These are phyloP conservation scores for Naso thynnoides DNA, from an alignment of 2,797 vertebrate genomes.

Conservation along the genomic window DNA sequence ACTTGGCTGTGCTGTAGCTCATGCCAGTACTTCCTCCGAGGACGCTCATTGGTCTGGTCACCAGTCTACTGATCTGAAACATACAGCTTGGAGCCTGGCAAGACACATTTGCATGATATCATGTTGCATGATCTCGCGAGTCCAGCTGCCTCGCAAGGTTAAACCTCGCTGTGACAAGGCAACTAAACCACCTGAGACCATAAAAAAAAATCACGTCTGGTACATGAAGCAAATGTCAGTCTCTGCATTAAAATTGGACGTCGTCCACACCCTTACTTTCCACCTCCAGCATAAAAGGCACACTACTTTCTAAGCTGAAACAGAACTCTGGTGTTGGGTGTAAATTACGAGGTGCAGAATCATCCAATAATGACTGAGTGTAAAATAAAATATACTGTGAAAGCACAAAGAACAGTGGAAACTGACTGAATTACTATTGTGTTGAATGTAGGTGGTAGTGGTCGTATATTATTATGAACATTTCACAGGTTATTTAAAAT, in stretches of 20 bases:
- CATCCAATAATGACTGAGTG: neutral
- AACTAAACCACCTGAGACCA: too few species aligned
- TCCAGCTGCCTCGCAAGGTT: too few species aligned
- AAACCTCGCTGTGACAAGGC: too few species aligned
- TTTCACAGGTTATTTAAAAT: conserved; percentile 35
- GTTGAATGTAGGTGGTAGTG: conserved; percentile 16
- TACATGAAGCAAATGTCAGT: too few species aligned
- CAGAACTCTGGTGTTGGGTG: neutral
- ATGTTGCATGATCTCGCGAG: too few species aligned
- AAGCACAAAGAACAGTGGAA: neutral
- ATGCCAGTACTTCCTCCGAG: too few species aligned
- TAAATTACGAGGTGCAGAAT: conserved; percentile 5
- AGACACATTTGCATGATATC: too few species aligned
- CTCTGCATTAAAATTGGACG: neutral
- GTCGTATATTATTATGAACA: conserved; percentile 18
- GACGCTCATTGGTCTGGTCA: too few species aligned
- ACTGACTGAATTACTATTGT: conserved; percentile 10
- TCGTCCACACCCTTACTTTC: neutral
- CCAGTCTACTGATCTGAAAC: too few species aligned
- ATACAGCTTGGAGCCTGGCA: too few species aligned
- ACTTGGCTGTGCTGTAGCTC: too few species aligned
- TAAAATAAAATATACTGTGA: neutral
- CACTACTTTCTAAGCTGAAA: neutral
- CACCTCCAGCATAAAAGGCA: neutral
- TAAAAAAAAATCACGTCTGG: too few species aligned